Conservation (phyloP, 1,140 invertebrate species). For the Achatina immaculata region DNA sequence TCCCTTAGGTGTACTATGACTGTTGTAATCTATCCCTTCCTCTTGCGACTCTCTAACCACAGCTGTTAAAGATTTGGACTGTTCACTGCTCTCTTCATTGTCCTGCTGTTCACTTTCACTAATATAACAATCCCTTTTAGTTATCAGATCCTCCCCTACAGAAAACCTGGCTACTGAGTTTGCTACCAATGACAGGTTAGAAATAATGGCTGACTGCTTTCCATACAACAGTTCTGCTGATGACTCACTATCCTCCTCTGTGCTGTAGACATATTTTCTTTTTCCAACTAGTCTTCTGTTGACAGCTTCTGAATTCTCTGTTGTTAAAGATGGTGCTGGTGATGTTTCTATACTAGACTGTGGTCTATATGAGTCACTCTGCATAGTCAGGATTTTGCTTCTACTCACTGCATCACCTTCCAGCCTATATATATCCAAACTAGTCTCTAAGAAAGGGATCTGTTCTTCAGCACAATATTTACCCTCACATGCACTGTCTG, state of each 20-base stretch:
- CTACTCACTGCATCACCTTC: background rate
- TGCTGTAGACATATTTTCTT: conserved; percentile 42
- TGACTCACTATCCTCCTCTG: background rate
- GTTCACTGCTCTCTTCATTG: too few relatives aligned
- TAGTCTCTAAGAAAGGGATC: background rate
- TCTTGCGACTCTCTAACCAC: background rate
- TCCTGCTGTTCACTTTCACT: too few relatives aligned
- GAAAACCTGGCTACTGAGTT: background rate
- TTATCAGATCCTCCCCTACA: too few relatives aligned
- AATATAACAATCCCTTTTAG: too few relatives aligned
- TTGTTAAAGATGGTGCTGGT: background rate
- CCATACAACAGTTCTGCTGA: background rate
- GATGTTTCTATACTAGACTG: background rate
- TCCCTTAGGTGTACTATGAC: background rate
- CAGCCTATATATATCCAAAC: background rate
- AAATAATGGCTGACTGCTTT: background rate
- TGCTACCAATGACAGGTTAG: background rate
- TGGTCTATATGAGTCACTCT: background rate
- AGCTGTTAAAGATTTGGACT: too few relatives aligned
- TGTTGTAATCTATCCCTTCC: background rate
- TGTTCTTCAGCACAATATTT: background rate
- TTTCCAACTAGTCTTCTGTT: conserved; percentile 38
- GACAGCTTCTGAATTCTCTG: background rate
- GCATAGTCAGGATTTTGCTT: background rate
- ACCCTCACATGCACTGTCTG: background rate